Evolutionary conservation across 2,888 invertebrate species (phyloP).

Genomic region (Protodeltote pygarga): DNA sequence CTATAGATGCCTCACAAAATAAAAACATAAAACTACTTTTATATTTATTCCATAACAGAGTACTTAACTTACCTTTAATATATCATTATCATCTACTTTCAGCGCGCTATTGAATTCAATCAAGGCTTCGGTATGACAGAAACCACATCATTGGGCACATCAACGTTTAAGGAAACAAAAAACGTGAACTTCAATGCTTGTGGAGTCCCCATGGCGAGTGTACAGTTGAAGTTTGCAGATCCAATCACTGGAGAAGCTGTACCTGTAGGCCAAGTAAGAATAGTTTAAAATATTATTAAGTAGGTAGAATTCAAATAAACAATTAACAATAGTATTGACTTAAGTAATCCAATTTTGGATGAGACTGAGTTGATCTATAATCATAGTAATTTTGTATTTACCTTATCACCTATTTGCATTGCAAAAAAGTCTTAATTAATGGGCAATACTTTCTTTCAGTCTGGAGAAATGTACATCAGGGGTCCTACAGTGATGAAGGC

Average conservation of each 20-base stretch:
- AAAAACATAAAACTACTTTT: no score
- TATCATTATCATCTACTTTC: constrained; percentile 29
- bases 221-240: constrained; percentile 70
- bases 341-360: no score
- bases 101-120: constrained; percentile 72
- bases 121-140: constrained; percentile 82
- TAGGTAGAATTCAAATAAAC: no score
- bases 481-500: constrained; percentile 92
- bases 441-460: constrained; percentile 56
- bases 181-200: constrained; percentile 69
- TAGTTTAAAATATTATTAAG: no score
- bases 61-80: no score
- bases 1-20: no score
- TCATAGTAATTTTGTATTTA: no score
- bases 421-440: background rate
- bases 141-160: constrained; percentile 69
- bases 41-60: no score
- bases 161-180: constrained; percentile 59
- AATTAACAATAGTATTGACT: no score
- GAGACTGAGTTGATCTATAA: no score
- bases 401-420: background rate
- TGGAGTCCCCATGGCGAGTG: constrained; percentile 69
- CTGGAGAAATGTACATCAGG: constrained; percentile 91
- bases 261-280: constrained; percentile 72
- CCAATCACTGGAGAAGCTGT: constrained; percentile 68